A percentile compares a stretch with the other conserved stretches of the same genome.
These are phyloP conservation scores for Seriola quinqueradiata DNA, from an alignment of 2,113 vertebrate genomes.

Conservation along the genomic window DNA sequence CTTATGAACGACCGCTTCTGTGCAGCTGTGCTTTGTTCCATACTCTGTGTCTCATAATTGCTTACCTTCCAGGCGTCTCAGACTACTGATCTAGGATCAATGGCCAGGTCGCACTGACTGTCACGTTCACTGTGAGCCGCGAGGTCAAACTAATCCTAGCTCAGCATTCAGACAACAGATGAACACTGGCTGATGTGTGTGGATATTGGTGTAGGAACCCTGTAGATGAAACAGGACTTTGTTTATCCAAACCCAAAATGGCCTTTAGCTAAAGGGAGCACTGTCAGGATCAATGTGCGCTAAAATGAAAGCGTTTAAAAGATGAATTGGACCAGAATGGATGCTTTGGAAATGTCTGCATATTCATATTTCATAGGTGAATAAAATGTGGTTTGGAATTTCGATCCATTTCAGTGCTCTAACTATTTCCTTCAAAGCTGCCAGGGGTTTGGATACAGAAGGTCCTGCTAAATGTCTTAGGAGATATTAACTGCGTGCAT, in stretches of 20 bases:
- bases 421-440: slow-evolving; percentile 18
- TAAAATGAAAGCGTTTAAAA: slow-evolving; percentile 12
- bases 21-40: slow-evolving; percentile 38
- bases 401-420: slow-evolving; percentile 8
- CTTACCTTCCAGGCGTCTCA: slow-evolving; percentile 29
- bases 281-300: not conserved
- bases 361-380: slow-evolving; percentile 21
- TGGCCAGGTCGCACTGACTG: slow-evolving; percentile 25
- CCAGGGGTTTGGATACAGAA: slow-evolving; percentile 59
- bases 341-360: slow-evolving; percentile 2
- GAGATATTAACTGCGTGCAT: slow-evolving; percentile 26
- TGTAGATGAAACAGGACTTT: slow-evolving; percentile 21
- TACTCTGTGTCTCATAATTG: slow-evolving; percentile 12
- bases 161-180: slow-evolving; percentile 49
- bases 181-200: slow-evolving; percentile 35
- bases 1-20: slow-evolving; percentile 34
- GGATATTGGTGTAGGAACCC: not conserved
- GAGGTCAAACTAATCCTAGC: slow-evolving; percentile 53
- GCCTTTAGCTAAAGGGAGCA: slow-evolving; percentile 10
- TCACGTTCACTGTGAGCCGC: not conserved
- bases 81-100: slow-evolving; percentile 59
- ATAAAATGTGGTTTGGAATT: slow-evolving; percentile 21
- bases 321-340: not conserved
- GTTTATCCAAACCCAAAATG: slow-evolving; percentile 62
- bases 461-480: slow-evolving; percentile 15